Percentiles rank a stretch among this genome's conserved stretches.
Conservation (phyloP, 2,888 invertebrate genomes). For the Drosophila quinaria region DNA sequence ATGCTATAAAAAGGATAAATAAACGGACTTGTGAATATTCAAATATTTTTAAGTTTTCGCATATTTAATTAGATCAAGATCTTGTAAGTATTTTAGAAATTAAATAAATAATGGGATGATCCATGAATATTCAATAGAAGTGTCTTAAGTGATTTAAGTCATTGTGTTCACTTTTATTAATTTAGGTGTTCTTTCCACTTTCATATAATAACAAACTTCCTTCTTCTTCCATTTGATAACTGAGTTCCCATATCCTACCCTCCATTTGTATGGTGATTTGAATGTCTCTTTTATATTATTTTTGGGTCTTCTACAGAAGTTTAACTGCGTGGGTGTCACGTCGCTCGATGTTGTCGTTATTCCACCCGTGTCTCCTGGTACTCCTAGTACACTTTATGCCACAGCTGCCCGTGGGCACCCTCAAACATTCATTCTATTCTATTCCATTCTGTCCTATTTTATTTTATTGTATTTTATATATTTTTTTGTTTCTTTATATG, state of each 20-base stretch:
- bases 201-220: neutral
- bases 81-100: neutral
- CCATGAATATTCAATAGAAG: too few species aligned
- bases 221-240: conserved; percentile 13
- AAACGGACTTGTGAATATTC: neutral
- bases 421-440: conserved; percentile 36
- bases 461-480: conserved; percentile 35
- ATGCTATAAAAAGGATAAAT: neutral
- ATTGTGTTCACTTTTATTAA: too few species aligned
- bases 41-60: neutral
- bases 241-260: conserved; percentile 5
- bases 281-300: conserved; percentile 44
- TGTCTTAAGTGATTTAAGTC: neutral
- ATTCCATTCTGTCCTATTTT: conserved; percentile 36
- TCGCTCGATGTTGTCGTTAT: conserved; percentile 14
- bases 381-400: conserved; percentile 23
- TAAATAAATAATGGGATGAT: too few species aligned
- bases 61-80: neutral
- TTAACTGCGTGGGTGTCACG: conserved; percentile 60
- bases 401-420: conserved; percentile 8
- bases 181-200: neutral
- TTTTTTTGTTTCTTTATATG: conserved; percentile 31
- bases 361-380: conserved; percentile 29
- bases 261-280: conserved; percentile 8
- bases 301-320: conserved; percentile 34